A percentile compares a stretch with the other conserved stretches of the same genome.
These are phyloP conservation scores for Dreissena rostriformis DNA, from an alignment of 1,140 invertebrate genomes.

Conservation along the genomic window DNA sequence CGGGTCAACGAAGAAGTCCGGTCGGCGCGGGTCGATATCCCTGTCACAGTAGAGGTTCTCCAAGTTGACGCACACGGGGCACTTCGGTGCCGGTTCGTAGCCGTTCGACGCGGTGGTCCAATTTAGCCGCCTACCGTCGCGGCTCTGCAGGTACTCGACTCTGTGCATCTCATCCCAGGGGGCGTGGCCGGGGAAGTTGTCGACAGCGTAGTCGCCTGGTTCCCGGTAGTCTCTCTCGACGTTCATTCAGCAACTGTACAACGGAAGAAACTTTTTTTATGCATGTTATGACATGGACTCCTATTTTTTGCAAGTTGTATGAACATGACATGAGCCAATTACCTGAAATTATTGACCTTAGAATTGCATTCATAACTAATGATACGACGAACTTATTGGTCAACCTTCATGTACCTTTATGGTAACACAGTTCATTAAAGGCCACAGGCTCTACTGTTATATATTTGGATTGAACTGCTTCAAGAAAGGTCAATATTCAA, in stretches of 20 bases:
- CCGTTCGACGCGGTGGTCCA: slow-evolving; percentile 37
- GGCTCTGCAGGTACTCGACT: slow-evolving; percentile 26
- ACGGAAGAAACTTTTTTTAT: neutral
- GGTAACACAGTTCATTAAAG: no score
- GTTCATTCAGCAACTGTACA: neutral
- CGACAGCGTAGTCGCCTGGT: neutral
- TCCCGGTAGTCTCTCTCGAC: neutral
- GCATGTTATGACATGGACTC: no score
- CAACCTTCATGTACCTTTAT: no score
- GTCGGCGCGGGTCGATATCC: slow-evolving; percentile 1
- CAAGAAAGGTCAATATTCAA: no score
- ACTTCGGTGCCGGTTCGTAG: slow-evolving; percentile 44
- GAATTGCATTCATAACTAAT: no score
- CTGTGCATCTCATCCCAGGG: slow-evolving; percentile 29
- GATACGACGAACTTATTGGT: no score
- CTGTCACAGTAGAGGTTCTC: slow-evolving; percentile 69
- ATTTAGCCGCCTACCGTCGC: slow-evolving; percentile 39
- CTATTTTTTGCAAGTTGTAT: no score
- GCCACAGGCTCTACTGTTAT: no score
- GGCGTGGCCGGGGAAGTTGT: neutral
- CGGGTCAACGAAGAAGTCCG: neutral
- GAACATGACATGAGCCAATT: no score
- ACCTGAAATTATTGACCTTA: no score
- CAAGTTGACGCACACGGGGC: slow-evolving; percentile 89
- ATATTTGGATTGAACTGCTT: no score